Conservation (phyloP, 2,888 invertebrate species). For the Mythimna vitellina region DNA sequence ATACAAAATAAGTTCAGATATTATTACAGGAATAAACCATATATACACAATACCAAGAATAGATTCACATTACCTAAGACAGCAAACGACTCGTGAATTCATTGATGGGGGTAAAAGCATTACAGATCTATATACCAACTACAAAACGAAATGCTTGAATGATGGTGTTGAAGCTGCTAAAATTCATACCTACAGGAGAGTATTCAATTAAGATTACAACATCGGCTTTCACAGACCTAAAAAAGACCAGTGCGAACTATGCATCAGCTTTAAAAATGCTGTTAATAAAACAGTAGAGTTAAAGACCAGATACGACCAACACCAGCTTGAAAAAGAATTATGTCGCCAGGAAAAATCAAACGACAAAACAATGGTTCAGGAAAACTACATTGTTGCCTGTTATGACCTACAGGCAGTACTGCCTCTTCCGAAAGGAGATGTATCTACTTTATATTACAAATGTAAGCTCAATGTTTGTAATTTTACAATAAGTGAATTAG, state of each 20-base stretch:
- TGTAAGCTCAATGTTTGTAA: slow-evolving; percentile 53
- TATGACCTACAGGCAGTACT: slow-evolving; percentile 51
- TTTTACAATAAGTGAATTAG: slow-evolving; percentile 55
- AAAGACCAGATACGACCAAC: slow-evolving; percentile 33
- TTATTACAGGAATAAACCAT: slow-evolving; percentile 37
- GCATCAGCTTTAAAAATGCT: slow-evolving; percentile 38
- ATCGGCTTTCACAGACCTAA: slow-evolving; percentile 41
- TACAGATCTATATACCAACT: slow-evolving; percentile 23
- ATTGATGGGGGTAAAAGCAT: slow-evolving; percentile 54
- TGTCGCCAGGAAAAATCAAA: slow-evolving; percentile 41
- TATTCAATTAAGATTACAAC: slow-evolving; percentile 39
- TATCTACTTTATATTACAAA: slow-evolving; percentile 51
- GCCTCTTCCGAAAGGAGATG: slow-evolving; percentile 5
- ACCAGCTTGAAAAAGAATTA: slow-evolving; percentile 48
- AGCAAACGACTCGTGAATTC: slow-evolving; percentile 45
- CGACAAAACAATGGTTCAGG: slow-evolving; percentile 34
- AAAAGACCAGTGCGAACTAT: slow-evolving; percentile 39
- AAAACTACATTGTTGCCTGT: slow-evolving; percentile 46
- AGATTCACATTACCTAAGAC: slow-evolving; percentile 52
- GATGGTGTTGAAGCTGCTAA: slow-evolving; percentile 30
- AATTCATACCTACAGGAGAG: slow-evolving; percentile 25
- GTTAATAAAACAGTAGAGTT: slow-evolving; percentile 31
- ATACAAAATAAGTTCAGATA: slow-evolving; percentile 27
- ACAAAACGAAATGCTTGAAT: slow-evolving; percentile 27
- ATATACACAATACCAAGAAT: slow-evolving; percentile 55